A percentile compares a stretch with the other conserved stretches of the same genome.
Conservation (phyloP, 1,140 invertebrate species). For the Heliconius congener region DNA sequence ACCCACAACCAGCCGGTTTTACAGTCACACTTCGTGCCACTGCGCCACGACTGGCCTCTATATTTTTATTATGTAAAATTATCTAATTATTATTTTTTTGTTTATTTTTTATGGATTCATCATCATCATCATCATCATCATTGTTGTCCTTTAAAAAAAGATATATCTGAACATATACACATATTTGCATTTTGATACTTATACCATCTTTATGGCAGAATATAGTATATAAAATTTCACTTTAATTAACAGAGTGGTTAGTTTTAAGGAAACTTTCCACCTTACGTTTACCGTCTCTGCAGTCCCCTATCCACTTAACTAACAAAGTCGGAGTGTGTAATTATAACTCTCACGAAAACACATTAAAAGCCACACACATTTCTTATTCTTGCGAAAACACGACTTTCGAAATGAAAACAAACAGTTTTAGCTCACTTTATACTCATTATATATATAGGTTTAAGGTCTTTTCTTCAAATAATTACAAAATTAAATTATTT, state of each 20-base stretch:
- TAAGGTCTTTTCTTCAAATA: too few relatives aligned
- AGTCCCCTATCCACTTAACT: constrained; percentile 35
- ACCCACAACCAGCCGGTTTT: too few relatives aligned
- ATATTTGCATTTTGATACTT: not conserved
- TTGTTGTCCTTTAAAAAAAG: not conserved
- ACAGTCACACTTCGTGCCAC: too few relatives aligned
- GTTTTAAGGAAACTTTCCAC: constrained; percentile 25
- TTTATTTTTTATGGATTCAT: too few relatives aligned
- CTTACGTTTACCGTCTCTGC: constrained; percentile 34
- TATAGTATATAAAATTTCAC: not conserved
- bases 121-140: too few relatives aligned
- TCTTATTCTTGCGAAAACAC: constrained; percentile 52
- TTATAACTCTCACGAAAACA: constrained; percentile 50
- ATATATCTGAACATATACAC: not conserved
- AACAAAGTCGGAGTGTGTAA: constrained; percentile 32
- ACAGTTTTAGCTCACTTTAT: not conserved
- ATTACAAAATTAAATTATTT: too few relatives aligned
- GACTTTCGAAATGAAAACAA: constrained; percentile 55
- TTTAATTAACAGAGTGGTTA: constrained; percentile 37
- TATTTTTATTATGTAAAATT: too few relatives aligned
- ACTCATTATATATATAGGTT: not conserved
- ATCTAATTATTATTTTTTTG: too few relatives aligned
- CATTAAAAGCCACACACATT: constrained; percentile 46
- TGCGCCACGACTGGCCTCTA: too few relatives aligned
- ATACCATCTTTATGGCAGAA: not conserved